Percentiles rank a stretch among this genome's conserved stretches.
Evolutionary conservation across 2,797 vertebrate genomes (phyloP).

Genomic region (Uromys caudimaculatus): DNA sequence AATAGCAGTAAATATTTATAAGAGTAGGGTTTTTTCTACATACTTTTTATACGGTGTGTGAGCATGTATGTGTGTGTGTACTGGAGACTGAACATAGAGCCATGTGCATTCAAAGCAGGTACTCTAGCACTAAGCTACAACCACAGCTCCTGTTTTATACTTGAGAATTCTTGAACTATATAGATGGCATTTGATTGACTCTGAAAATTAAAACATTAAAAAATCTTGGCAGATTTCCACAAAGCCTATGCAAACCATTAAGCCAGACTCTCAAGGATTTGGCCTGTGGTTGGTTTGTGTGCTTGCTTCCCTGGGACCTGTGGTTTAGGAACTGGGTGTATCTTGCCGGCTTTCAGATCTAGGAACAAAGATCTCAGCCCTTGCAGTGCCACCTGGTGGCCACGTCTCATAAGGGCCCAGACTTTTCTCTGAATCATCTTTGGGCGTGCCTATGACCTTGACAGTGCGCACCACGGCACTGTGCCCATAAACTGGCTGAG

Average conservation of each 20-base stretch:
- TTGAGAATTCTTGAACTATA: not conserved
- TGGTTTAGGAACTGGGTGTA: not conserved
- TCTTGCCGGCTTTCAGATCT: not conserved
- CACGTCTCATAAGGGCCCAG: not conserved
- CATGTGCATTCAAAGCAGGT: not conserved
- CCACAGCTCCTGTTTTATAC: not conserved
- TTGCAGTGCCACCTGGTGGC: conserved; percentile 74
- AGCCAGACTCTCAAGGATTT: not conserved
- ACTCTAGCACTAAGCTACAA: not conserved
- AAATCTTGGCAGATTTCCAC: not conserved
- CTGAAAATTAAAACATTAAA: conserved; percentile 41
- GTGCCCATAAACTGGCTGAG: not conserved
- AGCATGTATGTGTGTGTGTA: not conserved
- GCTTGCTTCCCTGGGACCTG: not conserved
- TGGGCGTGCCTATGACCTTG: not conserved
- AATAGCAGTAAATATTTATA: not conserved
- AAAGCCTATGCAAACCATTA: conserved; percentile 5
- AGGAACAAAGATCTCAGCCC: not conserved
- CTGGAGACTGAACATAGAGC: not conserved
- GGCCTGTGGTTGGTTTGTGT: not conserved
- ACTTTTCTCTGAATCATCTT: not conserved
- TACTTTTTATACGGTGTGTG: not conserved
- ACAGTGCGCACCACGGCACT: not conserved
- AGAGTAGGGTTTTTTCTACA: not conserved
- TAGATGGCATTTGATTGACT: not conserved